Percentiles rank a stretch among this genome's conserved stretches.
These are phyloP conservation scores for Enoplosus armatus DNA, from an alignment of 2,797 vertebrate genomes.

Conservation along the genomic window DNA sequence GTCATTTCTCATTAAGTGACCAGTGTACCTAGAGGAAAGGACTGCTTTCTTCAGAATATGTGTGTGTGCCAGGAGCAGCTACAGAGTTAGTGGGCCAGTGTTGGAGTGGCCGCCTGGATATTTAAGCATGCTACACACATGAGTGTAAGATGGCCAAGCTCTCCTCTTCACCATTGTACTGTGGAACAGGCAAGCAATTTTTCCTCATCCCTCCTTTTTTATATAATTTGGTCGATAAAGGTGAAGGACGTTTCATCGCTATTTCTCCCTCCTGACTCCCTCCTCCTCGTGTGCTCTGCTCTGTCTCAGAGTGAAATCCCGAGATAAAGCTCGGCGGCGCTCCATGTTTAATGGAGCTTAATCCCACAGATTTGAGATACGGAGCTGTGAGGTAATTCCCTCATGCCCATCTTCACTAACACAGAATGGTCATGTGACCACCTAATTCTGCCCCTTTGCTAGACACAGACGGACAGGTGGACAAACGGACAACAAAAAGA, in stretches of 20 bases:
- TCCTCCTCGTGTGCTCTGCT: slow-evolving; percentile 64
- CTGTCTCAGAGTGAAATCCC: slow-evolving; percentile 83
- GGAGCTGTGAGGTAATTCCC: slow-evolving; percentile 84
- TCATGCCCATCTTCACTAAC: slow-evolving; percentile 79
- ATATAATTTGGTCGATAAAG: slow-evolving; percentile 85
- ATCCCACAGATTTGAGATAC: slow-evolving; percentile 87
- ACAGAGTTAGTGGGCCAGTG: slow-evolving; percentile 44
- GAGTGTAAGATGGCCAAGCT: slow-evolving; percentile 49
- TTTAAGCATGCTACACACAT: slow-evolving; percentile 73
- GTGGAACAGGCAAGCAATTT: slow-evolving; percentile 76
- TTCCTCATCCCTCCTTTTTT: slow-evolving; percentile 75
- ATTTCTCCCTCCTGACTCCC: slow-evolving; percentile 65
- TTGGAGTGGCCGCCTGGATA: slow-evolving; percentile 42
- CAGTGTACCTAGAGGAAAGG: slow-evolving; percentile 62
- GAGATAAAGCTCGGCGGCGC: slow-evolving; percentile 83
- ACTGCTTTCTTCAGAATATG: slow-evolving; percentile 37
- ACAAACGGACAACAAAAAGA: slow-evolving; percentile 45
- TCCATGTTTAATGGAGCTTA: slow-evolving; percentile 88
- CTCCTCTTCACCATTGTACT: slow-evolving; percentile 60
- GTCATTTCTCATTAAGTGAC: slow-evolving; percentile 82
- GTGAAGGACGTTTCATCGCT: slow-evolving; percentile 86
- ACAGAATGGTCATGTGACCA: slow-evolving; percentile 70
- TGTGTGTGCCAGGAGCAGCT: slow-evolving; percentile 47
- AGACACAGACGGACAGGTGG: slow-evolving; percentile 45
- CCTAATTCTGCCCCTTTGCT: slow-evolving; percentile 49